phyloP scores from a whole-genome alignment of 1,140 invertebrate species.

The Penaeus japonicus region DNA sequence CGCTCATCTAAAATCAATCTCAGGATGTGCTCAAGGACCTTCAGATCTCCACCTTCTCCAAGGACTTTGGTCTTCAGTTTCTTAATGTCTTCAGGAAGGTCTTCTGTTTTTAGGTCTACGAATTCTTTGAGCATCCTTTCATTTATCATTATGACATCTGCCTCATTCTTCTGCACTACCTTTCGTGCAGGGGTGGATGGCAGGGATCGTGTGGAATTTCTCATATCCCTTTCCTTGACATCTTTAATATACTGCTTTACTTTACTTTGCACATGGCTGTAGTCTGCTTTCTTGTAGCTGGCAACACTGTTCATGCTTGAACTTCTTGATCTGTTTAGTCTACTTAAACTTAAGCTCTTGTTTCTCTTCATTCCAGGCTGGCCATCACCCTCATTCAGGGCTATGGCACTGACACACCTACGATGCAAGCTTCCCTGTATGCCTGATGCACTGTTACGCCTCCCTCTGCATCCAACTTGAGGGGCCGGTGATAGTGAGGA shows the following conservation, averaged over 20 bases:
- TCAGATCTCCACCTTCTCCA: background rate
- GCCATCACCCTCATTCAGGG: conserved; percentile 2
- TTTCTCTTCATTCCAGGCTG: background rate
- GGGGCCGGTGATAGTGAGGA: conserved; percentile 9
- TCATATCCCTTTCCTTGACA: conserved; percentile 25
- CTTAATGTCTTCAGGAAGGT: background rate
- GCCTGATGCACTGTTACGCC: background rate
- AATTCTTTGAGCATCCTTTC: background rate
- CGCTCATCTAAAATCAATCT: conserved; percentile 1
- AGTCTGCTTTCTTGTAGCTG: conserved; percentile 2
- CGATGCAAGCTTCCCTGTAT: background rate
- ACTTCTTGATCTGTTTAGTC: conserved; percentile 20
- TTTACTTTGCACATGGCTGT: conserved; percentile 39
- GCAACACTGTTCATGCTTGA: conserved; percentile 26
- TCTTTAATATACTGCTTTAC: conserved; percentile 41
- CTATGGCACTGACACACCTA: conserved; percentile 27
- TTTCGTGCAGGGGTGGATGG: conserved; percentile 29
- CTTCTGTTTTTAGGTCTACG: background rate
- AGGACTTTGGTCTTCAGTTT: background rate
- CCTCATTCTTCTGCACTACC: background rate
- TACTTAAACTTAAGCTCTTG: conserved; percentile 1
- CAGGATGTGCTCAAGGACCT: background rate
- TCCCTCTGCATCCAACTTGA: background rate
- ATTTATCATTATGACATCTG: background rate
- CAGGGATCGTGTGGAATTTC: conserved; percentile 21